A percentile compares a stretch with the other conserved stretches of the same genome.
Conservation (phyloP, 2,888 invertebrate species). For the Quadriops clusia region DNA sequence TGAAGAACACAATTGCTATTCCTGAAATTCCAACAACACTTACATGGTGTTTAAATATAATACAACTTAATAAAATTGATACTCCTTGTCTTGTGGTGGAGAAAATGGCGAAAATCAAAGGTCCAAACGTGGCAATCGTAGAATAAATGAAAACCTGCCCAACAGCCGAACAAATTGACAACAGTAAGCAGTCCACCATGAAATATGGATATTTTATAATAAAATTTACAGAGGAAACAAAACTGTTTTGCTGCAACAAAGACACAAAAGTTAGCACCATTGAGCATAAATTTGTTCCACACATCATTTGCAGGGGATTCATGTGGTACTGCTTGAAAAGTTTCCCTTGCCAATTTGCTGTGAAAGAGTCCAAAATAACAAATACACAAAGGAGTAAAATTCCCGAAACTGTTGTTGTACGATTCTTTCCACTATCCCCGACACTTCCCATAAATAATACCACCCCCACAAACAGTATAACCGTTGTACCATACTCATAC, state of each 20-base stretch:
- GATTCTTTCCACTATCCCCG: constrained; percentile 51
- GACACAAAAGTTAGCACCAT: constrained; percentile 78
- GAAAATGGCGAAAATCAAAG: constrained; percentile 93
- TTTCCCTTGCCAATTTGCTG: constrained; percentile 94
- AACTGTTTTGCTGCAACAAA: constrained; percentile 75
- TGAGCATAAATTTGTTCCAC: constrained; percentile 90
- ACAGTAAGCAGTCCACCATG: constrained; percentile 65
- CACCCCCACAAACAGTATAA: constrained; percentile 86
- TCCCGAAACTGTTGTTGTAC: constrained; percentile 72
- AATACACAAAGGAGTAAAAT: constrained; percentile 76
- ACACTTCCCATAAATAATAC: constrained; percentile 83
- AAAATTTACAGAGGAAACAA: constrained; percentile 57
- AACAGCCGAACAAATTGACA: constrained; percentile 80
- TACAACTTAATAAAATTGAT: constrained; percentile 87
- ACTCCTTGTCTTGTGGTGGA: constrained; percentile 91
- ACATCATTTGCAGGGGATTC: constrained; percentile 87
- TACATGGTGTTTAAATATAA: constrained; percentile 82
- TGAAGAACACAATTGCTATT: constrained; percentile 70
- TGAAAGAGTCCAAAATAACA: constrained; percentile 93
- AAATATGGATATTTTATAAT: constrained; percentile 72
- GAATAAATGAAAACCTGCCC: constrained; percentile 96
- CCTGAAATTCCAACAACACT: constrained; percentile 68
- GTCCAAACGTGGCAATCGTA: constrained; percentile 89
- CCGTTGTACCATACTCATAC: constrained; percentile 86
- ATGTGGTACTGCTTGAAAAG: constrained; percentile 72